Conservation (phyloP, 2,888 invertebrate genomes). For the Noctua janthe region DNA sequence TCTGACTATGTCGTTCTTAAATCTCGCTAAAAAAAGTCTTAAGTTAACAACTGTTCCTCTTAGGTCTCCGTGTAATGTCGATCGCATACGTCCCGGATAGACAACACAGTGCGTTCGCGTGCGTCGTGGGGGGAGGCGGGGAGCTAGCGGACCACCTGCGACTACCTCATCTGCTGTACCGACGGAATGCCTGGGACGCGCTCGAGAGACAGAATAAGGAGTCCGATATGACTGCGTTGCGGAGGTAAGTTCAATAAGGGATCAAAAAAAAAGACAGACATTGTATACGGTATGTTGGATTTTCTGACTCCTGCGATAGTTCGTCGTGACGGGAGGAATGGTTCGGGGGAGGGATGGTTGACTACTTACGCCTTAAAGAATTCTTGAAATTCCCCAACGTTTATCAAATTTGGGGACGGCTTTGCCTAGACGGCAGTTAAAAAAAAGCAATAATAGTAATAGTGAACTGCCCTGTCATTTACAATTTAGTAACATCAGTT, state of each 20-base stretch:
- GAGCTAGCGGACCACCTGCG: slow-evolving; percentile 97
- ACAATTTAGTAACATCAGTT: too few species aligned
- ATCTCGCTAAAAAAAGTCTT: neutral
- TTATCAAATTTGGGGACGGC: too few species aligned
- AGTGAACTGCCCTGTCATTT: too few species aligned
- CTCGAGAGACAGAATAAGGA: slow-evolving; percentile 85
- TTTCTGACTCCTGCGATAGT: too few species aligned
- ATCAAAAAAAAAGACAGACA: too few species aligned
- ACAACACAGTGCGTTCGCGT: slow-evolving; percentile 96
- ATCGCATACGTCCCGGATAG: slow-evolving; percentile 97
- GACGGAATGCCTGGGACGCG: slow-evolving; percentile 92
- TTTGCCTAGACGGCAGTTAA: too few species aligned
- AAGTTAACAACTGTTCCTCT: neutral
- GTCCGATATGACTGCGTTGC: slow-evolving; percentile 84
- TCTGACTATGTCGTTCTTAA: neutral
- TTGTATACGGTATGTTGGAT: too few species aligned
- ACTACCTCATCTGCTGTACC: slow-evolving; percentile 95
- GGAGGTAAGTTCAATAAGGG: slow-evolving; percentile 68
- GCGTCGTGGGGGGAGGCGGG: slow-evolving; percentile 96
- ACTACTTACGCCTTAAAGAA: too few species aligned
- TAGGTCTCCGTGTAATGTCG: slow-evolving; percentile 95
- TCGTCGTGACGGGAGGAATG: too few species aligned
- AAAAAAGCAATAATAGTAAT: too few species aligned
- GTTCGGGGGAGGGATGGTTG: too few species aligned
- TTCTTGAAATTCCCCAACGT: too few species aligned